Conservation (phyloP, 2,888 invertebrate genomes). For the Microctonus aethiopoides region DNA sequence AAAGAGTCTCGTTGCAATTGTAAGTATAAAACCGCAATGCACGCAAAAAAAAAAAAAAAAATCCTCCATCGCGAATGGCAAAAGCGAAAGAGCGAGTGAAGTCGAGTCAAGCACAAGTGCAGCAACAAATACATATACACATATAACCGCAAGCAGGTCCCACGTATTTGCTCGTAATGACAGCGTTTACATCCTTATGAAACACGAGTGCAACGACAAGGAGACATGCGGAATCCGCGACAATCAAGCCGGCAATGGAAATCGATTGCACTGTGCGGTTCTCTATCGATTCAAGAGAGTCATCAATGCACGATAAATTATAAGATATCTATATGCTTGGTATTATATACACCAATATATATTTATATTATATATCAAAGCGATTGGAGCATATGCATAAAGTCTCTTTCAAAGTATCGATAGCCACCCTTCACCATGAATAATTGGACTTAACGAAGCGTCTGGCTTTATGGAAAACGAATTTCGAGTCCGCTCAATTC, state of each 20-base stretch:
- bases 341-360: neutral
- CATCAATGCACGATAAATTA: neutral
- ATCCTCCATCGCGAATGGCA: neutral
- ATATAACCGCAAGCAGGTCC: conserved; percentile 45
- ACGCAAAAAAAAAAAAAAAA: conserved; percentile 6
- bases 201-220: conserved; percentile 45
- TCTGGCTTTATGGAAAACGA: conserved; percentile 59
- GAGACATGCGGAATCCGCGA: conserved; percentile 44
- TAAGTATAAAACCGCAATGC: conserved; percentile 16
- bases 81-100: conserved; percentile 1
- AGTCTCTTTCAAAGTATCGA: conserved; percentile 19
- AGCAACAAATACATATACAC: conserved; percentile 5
- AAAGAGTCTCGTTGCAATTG: conserved; percentile 40
- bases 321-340: neutral
- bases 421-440: conserved; percentile 43
- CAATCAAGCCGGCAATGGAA: conserved; percentile 35
- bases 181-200: conserved; percentile 51
- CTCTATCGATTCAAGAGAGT: neutral
- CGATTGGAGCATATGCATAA: conserved; percentile 3
- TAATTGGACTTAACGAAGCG: conserved; percentile 65
- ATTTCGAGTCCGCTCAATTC: conserved; percentile 57
- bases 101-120: conserved; percentile 17
- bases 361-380: conserved; percentile 17
- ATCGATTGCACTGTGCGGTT: conserved; percentile 16
- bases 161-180: conserved; percentile 50